phyloP scores from a whole-genome alignment of 2,888 invertebrate species.

The Drosophila nr. perissopoda region DNA sequence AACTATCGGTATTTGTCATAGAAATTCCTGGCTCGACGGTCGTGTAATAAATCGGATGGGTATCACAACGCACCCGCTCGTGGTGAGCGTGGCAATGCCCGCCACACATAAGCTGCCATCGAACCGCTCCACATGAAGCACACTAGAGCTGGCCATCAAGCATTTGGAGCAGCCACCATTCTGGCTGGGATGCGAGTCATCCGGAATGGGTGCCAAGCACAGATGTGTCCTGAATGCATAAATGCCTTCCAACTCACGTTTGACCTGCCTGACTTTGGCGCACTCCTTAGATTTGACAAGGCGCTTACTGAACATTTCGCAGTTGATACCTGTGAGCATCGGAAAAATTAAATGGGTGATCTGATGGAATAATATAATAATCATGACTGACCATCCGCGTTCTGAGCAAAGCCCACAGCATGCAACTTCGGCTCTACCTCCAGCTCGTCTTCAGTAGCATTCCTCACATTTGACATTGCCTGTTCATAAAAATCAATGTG shows the following conservation, averaged over 20 bases:
- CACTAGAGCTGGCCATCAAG: constrained; percentile 39
- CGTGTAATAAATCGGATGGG: background rate
- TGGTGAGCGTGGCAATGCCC: constrained; percentile 53
- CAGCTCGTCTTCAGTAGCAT: background rate
- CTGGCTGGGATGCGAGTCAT: accelerated
- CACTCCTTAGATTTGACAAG: background rate
- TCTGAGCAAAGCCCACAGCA: constrained; percentile 36
- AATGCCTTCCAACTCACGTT: background rate
- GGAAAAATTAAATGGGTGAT: background rate
- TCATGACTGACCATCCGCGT: background rate
- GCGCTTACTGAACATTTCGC: background rate
- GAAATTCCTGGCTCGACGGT: accelerated
- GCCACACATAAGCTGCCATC: constrained; percentile 42
- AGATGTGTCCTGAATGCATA: background rate
- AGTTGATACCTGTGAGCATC: background rate
- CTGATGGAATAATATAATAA: background rate
- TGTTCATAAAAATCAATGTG: background rate
- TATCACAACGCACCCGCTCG: constrained; percentile 9
- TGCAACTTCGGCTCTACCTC: background rate
- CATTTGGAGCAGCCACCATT: constrained; percentile 22
- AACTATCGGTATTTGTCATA: background rate
- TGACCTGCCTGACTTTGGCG: accelerated
- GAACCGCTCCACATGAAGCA: constrained; percentile 35
- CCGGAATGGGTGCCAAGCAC: constrained; percentile 7
- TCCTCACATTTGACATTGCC: background rate